Evolutionary conservation across 2,797 vertebrate genomes (phyloP), one percentile per base, ranked within the genome.

Genomic region (Sandelia bainsii): DNA sequence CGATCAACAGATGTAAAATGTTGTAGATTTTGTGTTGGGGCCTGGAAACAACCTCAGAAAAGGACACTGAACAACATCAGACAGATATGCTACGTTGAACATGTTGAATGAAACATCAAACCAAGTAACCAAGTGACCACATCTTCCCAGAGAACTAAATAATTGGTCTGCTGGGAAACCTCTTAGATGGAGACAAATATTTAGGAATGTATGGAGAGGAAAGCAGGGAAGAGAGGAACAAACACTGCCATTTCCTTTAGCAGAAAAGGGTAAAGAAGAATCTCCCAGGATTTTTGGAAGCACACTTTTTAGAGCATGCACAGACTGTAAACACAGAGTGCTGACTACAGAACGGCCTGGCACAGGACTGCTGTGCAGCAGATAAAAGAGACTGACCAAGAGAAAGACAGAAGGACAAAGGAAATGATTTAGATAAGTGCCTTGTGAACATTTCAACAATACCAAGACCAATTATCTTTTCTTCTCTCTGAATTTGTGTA

Each of bases 371-470:
- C 80, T 86, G 81, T 78, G 68, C 74, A 69, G 60, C 75, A 57
- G 68, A 48, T 66, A 44, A 83, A 52, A 77, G 60, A 81, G 70
- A 87, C 56, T 49, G 66, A 66, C 80, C 45, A 50, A 61, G 71
- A 82, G 71, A 75, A 74, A 62, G 75, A 79, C 42, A 69, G 52
- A 39, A 45, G 60, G 77, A 89, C 80, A 86, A 89, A 89, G 71
- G 90, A 72, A 86, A 82, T 53, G 49, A 88, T 86, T 87, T 63
- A 79, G 81, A 93, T 90, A 98, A 99, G 97, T 99, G 98, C 98
- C 98, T 99, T 95, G 96, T 93, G 94, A 97, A 97, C 95, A 94
- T 94, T 96, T 95, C 93, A 94, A 87, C 94, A 94, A 87, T 76
- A 87, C 75, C 89, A 93, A 93, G 93, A 94, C 94, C 93, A 83